phyloP scores from a whole-genome alignment of 2,888 invertebrate species.

The Cataglyphis cursor region DNA sequence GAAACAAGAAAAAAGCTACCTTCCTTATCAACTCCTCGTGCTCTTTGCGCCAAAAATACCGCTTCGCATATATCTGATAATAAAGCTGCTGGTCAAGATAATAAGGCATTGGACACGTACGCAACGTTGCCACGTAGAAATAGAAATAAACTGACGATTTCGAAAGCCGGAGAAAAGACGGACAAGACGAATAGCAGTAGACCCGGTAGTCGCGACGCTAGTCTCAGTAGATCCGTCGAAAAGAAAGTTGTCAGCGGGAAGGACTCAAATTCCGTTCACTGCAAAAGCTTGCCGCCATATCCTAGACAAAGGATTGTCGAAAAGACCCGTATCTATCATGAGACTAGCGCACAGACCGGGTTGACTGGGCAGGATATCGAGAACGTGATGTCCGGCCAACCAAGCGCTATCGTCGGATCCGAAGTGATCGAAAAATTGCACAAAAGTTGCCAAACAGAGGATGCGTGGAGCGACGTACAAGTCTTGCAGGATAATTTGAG shows the following conservation, averaged over 20 bases:
- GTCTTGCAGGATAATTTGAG: conserved; percentile 88
- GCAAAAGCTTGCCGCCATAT: conserved; percentile 87
- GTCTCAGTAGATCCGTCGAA: conserved; percentile 85
- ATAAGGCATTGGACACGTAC: conserved; percentile 90
- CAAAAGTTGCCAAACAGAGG: conserved; percentile 90
- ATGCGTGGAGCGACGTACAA: conserved; percentile 90
- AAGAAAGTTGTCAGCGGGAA: conserved; percentile 74
- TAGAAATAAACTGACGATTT: conserved; percentile 83
- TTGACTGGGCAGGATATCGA: conserved; percentile 91
- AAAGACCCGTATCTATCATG: conserved; percentile 93
- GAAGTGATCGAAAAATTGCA: conserved; percentile 87
- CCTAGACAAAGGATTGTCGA: conserved; percentile 86
- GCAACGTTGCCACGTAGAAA: conserved; percentile 93
- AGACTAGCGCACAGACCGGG: conserved; percentile 93
- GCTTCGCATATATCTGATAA: conserved; percentile 62
- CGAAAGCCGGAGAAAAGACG: conserved; percentile 67
- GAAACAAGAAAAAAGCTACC: conserved; percentile 63
- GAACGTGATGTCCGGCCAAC: conserved; percentile 90
- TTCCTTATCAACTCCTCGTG: conserved; percentile 62
- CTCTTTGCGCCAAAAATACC: conserved; percentile 50
- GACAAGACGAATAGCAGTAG: conserved; percentile 84
- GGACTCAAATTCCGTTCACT: conserved; percentile 79
- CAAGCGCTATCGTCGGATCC: conserved; percentile 82
- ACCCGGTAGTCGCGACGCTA: conserved; percentile 87
- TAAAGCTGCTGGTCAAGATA: conserved; percentile 81